These are phyloP conservation scores for Xyrichtys novacula DNA, from an alignment of 2,797 vertebrate species.

Conservation along the genomic window DNA sequence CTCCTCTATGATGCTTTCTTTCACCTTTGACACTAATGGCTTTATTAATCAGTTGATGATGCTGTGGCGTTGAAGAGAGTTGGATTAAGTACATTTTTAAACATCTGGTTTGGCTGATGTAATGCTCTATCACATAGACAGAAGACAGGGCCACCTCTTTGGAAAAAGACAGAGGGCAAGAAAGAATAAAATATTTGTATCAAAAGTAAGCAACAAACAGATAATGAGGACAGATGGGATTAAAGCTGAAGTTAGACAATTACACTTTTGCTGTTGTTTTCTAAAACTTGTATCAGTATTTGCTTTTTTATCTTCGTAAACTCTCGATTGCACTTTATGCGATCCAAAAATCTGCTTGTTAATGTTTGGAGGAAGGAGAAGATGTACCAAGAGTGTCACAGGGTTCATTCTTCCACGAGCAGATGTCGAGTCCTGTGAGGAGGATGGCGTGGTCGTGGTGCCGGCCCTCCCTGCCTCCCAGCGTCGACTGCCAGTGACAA, in stretches of 20 bases:
- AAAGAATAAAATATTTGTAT: slow-evolving; percentile 15
- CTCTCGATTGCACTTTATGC: background rate
- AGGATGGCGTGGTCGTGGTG: slow-evolving; percentile 94
- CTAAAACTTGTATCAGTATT: background rate
- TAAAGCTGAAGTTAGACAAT: background rate
- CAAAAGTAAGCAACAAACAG: slow-evolving; percentile 19
- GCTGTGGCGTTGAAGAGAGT: slow-evolving; percentile 27
- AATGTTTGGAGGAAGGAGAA: background rate
- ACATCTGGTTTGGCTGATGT: slow-evolving; percentile 65
- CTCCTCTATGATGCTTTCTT: background rate
- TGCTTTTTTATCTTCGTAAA: too few relatives aligned
- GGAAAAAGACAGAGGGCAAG: slow-evolving; percentile 24
- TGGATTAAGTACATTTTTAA: slow-evolving; percentile 46
- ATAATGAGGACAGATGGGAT: background rate
- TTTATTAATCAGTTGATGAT: background rate
- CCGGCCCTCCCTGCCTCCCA: slow-evolving; percentile 86
- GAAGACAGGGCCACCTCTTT: slow-evolving; percentile 45
- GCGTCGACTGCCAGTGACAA: slow-evolving; percentile 93
- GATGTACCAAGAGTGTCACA: slow-evolving; percentile 91
- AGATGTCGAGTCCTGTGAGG: slow-evolving; percentile 93
- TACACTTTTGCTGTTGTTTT: background rate
- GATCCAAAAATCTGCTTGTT: background rate
- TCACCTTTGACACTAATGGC: background rate
- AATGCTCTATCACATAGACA: slow-evolving; percentile 52
- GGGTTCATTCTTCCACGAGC: slow-evolving; percentile 95